These are phyloP conservation scores for Corythaixoides concolor DNA, from an alignment of 2,113 vertebrate genomes.

Conservation along the genomic window DNA sequence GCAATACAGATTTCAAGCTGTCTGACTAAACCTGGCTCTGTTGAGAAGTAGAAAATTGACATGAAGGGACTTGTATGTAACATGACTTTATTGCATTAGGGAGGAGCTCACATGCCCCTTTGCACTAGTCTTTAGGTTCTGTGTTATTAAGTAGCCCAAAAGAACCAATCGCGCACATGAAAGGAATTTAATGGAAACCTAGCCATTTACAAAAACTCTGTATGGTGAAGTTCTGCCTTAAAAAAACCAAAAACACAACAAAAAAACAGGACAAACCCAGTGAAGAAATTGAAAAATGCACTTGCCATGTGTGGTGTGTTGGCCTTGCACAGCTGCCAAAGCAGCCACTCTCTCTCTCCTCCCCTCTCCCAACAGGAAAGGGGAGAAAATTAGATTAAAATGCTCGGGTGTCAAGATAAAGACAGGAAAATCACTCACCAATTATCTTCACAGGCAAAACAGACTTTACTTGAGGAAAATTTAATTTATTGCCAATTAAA, in stretches of 20 bases:
- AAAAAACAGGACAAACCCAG: neutral
- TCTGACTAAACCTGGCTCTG: neutral
- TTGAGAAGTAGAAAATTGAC: neutral
- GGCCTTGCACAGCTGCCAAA: neutral
- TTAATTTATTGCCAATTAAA: neutral
- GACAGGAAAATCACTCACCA: no score
- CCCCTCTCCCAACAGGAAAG: neutral
- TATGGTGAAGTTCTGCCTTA: neutral
- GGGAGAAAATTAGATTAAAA: neutral
- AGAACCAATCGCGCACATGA: neutral
- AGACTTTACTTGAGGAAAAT: neutral
- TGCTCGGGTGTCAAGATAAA: neutral
- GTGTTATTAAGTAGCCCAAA: neutral
- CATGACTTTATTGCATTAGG: neutral
- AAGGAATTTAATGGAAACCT: neutral
- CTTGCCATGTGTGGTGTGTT: neutral
- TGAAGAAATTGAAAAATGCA: neutral
- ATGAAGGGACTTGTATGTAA: neutral
- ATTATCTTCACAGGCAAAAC: neutral
- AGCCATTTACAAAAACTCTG: neutral
- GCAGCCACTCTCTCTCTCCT: rapidly evolving
- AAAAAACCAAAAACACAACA: neutral
- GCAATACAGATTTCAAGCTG: neutral
- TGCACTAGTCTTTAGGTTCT: neutral
- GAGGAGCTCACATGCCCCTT: neutral